Conservation (phyloP, 2,797 vertebrate genomes). For the Rhyacichthys aspro region DNA sequence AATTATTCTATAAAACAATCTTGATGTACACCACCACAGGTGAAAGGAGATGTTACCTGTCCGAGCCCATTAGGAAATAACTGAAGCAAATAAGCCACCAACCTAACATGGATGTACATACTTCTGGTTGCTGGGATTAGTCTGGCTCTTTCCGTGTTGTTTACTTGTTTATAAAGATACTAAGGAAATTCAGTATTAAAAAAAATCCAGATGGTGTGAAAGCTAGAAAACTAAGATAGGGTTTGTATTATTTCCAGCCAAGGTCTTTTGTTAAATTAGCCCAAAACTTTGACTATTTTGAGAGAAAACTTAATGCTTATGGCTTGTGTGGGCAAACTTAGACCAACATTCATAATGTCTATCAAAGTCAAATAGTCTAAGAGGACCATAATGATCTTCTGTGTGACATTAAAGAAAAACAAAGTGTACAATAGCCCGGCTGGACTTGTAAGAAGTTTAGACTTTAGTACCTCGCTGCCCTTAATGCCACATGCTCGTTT, state of each 20-base stretch:
- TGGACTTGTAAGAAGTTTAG: background rate
- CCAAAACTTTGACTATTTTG: background rate
- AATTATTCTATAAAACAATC: slow-evolving; percentile 11
- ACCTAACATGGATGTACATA: slow-evolving; percentile 26
- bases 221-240: background rate
- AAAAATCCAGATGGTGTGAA: slow-evolving; percentile 3
- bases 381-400: background rate
- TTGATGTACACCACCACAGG: background rate
- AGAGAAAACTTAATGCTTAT: background rate
- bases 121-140: slow-evolving; percentile 49
- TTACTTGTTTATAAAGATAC: slow-evolving; percentile 10
- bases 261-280: background rate
- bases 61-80: slow-evolving; percentile 36
- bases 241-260: slow-evolving; percentile 1
- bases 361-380: background rate
- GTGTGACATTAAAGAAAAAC: slow-evolving; percentile 3
- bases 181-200: slow-evolving; percentile 2
- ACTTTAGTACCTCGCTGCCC: background rate
- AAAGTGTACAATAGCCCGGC: background rate
- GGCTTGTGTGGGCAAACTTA: slow-evolving; percentile 6
- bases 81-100: slow-evolving; percentile 33
- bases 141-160: background rate
- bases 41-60: slow-evolving; percentile 1
- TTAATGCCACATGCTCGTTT: background rate
- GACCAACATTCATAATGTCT: slow-evolving; percentile 42